Evolutionary conservation across 2,113 vertebrate genomes (phyloP).

Genomic region (Chunga burmeisteri): DNA sequence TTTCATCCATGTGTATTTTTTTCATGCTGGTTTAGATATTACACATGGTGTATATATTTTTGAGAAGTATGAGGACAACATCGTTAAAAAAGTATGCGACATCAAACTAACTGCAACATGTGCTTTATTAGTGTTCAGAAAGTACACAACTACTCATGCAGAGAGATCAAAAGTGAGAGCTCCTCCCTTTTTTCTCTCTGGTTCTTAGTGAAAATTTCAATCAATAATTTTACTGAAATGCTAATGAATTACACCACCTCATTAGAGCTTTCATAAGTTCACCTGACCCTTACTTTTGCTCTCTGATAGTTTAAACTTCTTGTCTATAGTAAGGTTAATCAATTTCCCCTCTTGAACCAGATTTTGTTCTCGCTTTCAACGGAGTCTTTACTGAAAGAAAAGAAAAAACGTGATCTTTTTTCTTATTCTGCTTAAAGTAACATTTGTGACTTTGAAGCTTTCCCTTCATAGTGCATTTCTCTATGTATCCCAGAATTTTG

Average conservation of each 20-base stretch:
- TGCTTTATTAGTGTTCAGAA: background rate
- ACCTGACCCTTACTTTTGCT: background rate
- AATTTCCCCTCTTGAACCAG: background rate
- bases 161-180: background rate
- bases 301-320: background rate
- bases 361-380: background rate
- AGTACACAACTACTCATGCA: background rate
- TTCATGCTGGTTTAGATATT: background rate
- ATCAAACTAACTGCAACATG: background rate
- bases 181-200: background rate
- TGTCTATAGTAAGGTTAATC: background rate
- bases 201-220: background rate
- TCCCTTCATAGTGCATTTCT: background rate
- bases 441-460: background rate
- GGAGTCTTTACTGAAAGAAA: background rate
- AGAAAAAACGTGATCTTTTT: rapidly evolving
- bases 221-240: background rate
- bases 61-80: background rate
- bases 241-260: background rate
- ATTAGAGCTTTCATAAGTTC: background rate
- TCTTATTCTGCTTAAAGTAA: background rate
- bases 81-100: background rate
- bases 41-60: background rate
- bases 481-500: background rate
- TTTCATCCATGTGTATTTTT: background rate